These are phyloP conservation scores for Nomia melanderi DNA, from an alignment of 1,140 invertebrate species.

Conservation along the genomic window DNA sequence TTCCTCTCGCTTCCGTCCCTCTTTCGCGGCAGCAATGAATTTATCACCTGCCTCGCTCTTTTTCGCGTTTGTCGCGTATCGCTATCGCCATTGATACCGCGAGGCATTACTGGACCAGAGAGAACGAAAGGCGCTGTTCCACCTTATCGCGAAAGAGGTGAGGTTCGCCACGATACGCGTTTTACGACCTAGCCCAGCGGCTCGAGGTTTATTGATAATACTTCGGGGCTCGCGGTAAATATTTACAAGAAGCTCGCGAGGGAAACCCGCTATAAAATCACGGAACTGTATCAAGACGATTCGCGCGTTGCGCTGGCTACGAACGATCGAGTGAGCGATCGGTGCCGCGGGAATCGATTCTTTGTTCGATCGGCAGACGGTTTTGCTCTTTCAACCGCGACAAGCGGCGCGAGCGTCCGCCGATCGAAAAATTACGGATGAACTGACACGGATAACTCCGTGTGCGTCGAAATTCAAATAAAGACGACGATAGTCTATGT, in stretches of 20 bases:
- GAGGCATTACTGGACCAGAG: neutral
- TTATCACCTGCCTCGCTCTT: too few relatives aligned
- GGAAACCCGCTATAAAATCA: neutral
- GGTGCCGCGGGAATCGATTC: neutral
- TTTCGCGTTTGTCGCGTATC: neutral
- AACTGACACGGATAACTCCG: too few relatives aligned
- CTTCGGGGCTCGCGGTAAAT: neutral
- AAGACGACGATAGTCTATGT: too few relatives aligned
- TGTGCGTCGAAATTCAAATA: too few relatives aligned
- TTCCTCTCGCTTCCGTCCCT: neutral
- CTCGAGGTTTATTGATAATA: slow-evolving; percentile 1
- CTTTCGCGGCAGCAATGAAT: neutral
- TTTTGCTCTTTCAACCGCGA: neutral
- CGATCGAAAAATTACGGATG: neutral
- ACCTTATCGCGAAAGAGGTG: slow-evolving; percentile 22
- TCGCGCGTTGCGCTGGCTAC: neutral
- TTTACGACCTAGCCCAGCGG: neutral
- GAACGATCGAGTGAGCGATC: neutral
- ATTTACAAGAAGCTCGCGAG: neutral
- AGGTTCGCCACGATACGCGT: neutral
- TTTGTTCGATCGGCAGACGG: neutral
- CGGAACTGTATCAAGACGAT: neutral
- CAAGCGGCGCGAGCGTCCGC: neutral
- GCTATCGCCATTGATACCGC: neutral
- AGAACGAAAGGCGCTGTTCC: neutral